These are phyloP conservation scores for Myrmecobius fasciatus DNA, from an alignment of 2,113 vertebrate genomes.

Conservation along the genomic window DNA sequence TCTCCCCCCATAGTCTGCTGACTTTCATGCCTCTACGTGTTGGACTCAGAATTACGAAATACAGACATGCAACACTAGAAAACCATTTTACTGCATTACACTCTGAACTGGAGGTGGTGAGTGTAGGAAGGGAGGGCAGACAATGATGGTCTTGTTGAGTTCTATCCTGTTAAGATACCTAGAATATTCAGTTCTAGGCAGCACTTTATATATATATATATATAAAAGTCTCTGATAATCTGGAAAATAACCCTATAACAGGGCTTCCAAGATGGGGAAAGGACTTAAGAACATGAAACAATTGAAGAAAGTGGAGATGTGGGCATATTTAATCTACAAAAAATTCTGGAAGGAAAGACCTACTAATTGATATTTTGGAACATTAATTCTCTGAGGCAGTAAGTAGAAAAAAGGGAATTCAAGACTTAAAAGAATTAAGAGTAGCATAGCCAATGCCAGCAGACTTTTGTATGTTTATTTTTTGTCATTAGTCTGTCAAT, in stretches of 20 bases:
- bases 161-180: background rate
- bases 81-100: background rate
- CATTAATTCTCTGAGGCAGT: background rate
- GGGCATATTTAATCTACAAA: background rate
- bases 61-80: background rate
- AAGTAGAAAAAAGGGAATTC: background rate
- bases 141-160: background rate
- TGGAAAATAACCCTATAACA: background rate
- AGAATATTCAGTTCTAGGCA: background rate
- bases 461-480: background rate
- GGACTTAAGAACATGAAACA: background rate
- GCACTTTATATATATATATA: background rate
- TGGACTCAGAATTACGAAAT: background rate
- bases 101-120: background rate
- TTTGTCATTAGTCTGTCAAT: background rate
- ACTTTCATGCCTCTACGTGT: background rate
- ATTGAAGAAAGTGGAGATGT: background rate
- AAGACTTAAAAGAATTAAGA: background rate
- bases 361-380: background rate
- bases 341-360: background rate
- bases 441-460: background rate
- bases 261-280: background rate
- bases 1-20: background rate
- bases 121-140: background rate
- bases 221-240: background rate